Conservation (phyloP, 2,797 vertebrate species). For the Trachurus trachurus region DNA sequence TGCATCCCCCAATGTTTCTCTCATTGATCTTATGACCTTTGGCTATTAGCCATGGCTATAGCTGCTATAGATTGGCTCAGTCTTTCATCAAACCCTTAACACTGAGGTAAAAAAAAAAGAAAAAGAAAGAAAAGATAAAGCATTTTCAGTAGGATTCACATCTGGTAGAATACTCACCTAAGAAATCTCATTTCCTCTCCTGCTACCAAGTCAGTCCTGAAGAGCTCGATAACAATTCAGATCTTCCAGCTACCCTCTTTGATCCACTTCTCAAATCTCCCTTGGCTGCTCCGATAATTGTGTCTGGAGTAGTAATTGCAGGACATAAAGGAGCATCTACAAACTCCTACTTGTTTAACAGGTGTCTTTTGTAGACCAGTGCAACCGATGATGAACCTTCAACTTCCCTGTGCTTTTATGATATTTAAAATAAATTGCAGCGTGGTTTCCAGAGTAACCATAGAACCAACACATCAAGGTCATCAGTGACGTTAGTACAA, state of each 20-base stretch:
- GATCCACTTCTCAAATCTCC: background rate
- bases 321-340: background rate
- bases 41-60: background rate
- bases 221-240: background rate
- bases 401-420: background rate
- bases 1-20: background rate
- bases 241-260: background rate
- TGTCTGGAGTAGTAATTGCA: background rate
- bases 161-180: background rate
- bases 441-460: slow-evolving; percentile 53
- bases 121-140: background rate
- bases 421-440: background rate
- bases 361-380: background rate
- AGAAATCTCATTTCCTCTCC: background rate
- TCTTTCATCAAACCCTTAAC: background rate
- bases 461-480: slow-evolving; percentile 20
- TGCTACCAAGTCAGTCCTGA: too few species aligned
- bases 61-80: background rate
- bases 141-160: background rate
- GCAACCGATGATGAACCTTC: slow-evolving; percentile 1
- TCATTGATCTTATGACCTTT: background rate
- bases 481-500: slow-evolving; percentile 3
- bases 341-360: background rate
- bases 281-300: too few species aligned
- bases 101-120: background rate